These are phyloP conservation scores for Microctonus aethiopoides DNA, from an alignment of 2,888 invertebrate species.

Conservation along the genomic window DNA sequence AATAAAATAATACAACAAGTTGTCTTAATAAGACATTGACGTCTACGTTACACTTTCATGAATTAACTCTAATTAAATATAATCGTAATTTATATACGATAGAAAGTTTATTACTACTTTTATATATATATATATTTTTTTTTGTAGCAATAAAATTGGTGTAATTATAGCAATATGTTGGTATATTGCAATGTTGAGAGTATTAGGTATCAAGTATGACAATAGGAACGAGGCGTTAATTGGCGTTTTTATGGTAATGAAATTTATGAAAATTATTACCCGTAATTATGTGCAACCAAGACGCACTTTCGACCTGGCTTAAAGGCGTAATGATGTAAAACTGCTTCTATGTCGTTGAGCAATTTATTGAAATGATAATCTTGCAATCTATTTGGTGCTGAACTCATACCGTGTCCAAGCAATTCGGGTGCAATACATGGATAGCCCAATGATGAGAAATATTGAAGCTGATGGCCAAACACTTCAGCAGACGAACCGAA, in stretches of 20 bases:
- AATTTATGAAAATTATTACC: conserved; percentile 66
- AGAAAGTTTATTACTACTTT: not conserved
- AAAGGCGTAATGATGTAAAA: conserved; percentile 74
- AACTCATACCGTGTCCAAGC: conserved; percentile 76
- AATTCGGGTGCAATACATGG: conserved; percentile 76
- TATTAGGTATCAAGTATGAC: conserved; percentile 8
- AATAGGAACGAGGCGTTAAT: conserved; percentile 28
- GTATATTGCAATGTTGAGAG: not conserved
- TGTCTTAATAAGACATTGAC: not conserved
- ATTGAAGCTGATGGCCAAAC: conserved; percentile 72
- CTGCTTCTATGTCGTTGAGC: conserved; percentile 70
- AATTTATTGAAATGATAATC: conserved; percentile 74
- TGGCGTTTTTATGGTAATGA: conserved; percentile 8
- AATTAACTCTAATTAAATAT: conserved; percentile 8
- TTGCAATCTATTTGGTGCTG: conserved; percentile 70
- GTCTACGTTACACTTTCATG: conserved; percentile 17
- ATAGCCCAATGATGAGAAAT: conserved; percentile 71
- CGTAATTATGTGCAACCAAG: conserved; percentile 77
- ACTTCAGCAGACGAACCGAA: conserved; percentile 75
- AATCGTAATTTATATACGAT: not conserved
- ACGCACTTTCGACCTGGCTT: conserved; percentile 70
- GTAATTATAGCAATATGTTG: not conserved
- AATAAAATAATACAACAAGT: not conserved
- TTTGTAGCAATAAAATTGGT: not conserved
- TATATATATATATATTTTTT: not conserved